phyloP scores from a whole-genome alignment of 2,113 vertebrate species.

The Xiphophorus hellerii region DNA sequence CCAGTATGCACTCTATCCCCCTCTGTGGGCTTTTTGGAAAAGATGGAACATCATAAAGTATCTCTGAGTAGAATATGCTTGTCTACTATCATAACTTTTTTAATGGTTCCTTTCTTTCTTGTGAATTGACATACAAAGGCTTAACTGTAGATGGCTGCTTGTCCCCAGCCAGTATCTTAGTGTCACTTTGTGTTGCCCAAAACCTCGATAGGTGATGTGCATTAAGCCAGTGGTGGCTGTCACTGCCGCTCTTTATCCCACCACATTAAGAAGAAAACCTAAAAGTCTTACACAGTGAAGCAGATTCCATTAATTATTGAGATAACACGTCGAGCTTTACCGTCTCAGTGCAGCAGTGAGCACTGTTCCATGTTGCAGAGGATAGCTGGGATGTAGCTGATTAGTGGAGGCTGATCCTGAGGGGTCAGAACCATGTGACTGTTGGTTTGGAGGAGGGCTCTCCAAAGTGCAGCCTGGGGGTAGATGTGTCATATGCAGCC shows the following conservation, averaged over 20 bases:
- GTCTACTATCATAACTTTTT: slow-evolving; percentile 51
- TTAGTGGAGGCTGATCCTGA: slow-evolving; percentile 32
- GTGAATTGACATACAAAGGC: slow-evolving; percentile 56
- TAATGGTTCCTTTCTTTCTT: slow-evolving; percentile 41
- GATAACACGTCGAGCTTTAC: slow-evolving; percentile 71
- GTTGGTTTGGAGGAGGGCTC: slow-evolving; percentile 7
- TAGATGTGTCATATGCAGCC: not conserved
- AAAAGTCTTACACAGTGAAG: slow-evolving; percentile 59
- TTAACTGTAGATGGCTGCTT: slow-evolving; percentile 43
- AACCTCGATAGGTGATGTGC: slow-evolving; percentile 63
- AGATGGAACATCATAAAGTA: slow-evolving; percentile 37
- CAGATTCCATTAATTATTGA: slow-evolving; percentile 79
- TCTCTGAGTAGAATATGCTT: slow-evolving; percentile 36
- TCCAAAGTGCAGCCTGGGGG: not conserved
- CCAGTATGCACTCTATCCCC: slow-evolving; percentile 30
- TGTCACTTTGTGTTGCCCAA: slow-evolving; percentile 67
- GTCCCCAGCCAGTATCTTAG: slow-evolving; percentile 42
- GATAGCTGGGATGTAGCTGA: slow-evolving; percentile 35
- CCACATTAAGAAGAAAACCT: slow-evolving; percentile 31
- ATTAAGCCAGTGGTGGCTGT: slow-evolving; percentile 68
- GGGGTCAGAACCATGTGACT: slow-evolving; percentile 6
- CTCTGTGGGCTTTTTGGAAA: slow-evolving; percentile 41
- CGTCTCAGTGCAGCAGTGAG: slow-evolving; percentile 56
- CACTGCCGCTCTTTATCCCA: slow-evolving; percentile 57
- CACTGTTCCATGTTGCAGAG: slow-evolving; percentile 40